Evolutionary conservation across 2,888 invertebrate genomes (phyloP).

Genomic region (Hypomecis punctinalis): DNA sequence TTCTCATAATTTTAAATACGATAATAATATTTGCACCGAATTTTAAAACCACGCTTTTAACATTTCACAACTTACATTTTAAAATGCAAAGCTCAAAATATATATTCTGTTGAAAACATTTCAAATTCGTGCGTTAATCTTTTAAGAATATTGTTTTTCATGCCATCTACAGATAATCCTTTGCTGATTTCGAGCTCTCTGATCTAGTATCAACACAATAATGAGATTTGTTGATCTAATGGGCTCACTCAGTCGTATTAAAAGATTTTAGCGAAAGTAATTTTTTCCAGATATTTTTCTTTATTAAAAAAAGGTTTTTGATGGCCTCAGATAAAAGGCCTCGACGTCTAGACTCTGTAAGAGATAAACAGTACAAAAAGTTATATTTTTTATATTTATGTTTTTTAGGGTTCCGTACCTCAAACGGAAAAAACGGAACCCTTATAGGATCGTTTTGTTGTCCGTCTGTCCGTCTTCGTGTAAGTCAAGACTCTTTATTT

Average conservation of each 20-base stretch:
- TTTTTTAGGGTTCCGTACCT: no score
- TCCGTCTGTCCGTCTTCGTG: no score
- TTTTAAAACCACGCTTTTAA: no score
- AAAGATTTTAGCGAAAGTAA: not conserved
- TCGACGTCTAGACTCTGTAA: slow-evolving; percentile 12
- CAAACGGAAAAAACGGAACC: no score
- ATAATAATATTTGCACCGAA: no score
- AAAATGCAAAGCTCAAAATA: no score
- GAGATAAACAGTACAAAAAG: not conserved
- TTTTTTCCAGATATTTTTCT: slow-evolving; percentile 1
- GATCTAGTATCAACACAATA: slow-evolving; percentile 17
- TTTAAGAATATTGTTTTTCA: slow-evolving; percentile 55
- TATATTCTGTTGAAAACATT: not conserved
- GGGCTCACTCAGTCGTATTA: slow-evolving; percentile 5
- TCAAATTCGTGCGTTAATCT: slow-evolving; percentile 43
- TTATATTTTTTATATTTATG: no score
- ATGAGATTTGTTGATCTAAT: slow-evolving; percentile 10
- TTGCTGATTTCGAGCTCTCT: slow-evolving; percentile 16
- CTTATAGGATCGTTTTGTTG: no score
- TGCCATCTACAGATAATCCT: slow-evolving; percentile 51
- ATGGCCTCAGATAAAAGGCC: not conserved
- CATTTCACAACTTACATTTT: no score
- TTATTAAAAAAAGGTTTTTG: slow-evolving; percentile 1
- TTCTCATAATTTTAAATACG: no score
- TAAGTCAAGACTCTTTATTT: no score